These are phyloP conservation scores for Eudorcas thomsonii DNA, from an alignment of 2,113 vertebrate genomes.

Conservation along the genomic window DNA sequence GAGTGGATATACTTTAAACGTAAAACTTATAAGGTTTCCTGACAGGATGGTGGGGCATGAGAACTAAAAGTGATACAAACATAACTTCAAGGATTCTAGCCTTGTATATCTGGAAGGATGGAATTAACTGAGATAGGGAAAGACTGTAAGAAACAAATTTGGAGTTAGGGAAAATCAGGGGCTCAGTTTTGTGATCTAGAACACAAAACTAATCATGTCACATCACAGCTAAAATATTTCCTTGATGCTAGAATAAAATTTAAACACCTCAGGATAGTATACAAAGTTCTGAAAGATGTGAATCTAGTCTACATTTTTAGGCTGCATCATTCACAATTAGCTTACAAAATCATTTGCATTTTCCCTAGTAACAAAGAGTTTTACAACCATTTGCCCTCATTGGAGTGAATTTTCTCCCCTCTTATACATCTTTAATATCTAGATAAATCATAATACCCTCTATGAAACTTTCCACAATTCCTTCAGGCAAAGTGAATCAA, in stretches of 20 bases:
- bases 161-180: neutral
- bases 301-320: neutral
- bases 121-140: neutral
- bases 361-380: neutral
- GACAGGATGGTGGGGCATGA: neutral
- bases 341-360: neutral
- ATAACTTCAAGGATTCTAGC: neutral
- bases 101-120: neutral
- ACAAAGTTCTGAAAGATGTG: neutral
- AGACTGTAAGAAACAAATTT: neutral
- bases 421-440: neutral
- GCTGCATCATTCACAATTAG: neutral
- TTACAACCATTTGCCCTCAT: neutral
- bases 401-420: neutral
- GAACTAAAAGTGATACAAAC: neutral
- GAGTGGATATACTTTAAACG: neutral
- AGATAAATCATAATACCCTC: neutral
- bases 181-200: neutral
- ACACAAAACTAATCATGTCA: neutral
- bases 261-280: neutral
- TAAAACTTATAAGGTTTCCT: neutral
- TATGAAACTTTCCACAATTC: neutral
- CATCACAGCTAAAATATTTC: neutral
- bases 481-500: neutral
- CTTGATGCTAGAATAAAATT: neutral